Evolutionary conservation across 2,888 invertebrate species (phyloP).

Genomic region (Cryptus viduatorius): DNA sequence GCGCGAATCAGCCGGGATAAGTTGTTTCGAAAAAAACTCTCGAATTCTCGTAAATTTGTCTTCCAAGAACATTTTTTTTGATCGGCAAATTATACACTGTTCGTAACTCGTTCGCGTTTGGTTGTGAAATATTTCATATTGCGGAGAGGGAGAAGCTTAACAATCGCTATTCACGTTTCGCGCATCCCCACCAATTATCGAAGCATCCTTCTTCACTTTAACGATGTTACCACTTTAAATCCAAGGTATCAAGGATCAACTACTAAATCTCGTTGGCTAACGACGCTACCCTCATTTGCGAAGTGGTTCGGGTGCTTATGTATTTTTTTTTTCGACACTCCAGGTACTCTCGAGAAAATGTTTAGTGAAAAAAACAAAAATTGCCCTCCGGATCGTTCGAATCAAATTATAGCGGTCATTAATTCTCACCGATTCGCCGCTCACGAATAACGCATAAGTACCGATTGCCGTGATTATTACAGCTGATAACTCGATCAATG

Average conservation of each 20-base stretch:
- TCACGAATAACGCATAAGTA: not conserved
- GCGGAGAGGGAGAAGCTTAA: not conserved
- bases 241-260: not conserved
- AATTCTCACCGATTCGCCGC: not conserved
- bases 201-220: constrained; percentile 11
- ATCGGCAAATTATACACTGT: constrained; percentile 14
- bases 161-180: not conserved
- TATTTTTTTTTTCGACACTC: not conserved
- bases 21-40: not conserved
- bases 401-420: not conserved
- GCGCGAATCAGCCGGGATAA: not conserved
- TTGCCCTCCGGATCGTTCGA: not conserved
- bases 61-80: not conserved
- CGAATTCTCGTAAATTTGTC: not conserved
- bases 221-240: constrained; percentile 20
- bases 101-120: not conserved
- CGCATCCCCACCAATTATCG: not conserved
- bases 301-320: not conserved
- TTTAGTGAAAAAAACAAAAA: not conserved
- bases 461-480: not conserved
- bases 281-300: constrained; percentile 1
- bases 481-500: not conserved
- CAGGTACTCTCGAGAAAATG: not conserved
- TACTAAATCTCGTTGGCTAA: constrained; percentile 20
- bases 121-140: not conserved